Evolutionary conservation across 2,888 invertebrate genomes (phyloP).

Genomic region (Eustalomyia histrio): DNA sequence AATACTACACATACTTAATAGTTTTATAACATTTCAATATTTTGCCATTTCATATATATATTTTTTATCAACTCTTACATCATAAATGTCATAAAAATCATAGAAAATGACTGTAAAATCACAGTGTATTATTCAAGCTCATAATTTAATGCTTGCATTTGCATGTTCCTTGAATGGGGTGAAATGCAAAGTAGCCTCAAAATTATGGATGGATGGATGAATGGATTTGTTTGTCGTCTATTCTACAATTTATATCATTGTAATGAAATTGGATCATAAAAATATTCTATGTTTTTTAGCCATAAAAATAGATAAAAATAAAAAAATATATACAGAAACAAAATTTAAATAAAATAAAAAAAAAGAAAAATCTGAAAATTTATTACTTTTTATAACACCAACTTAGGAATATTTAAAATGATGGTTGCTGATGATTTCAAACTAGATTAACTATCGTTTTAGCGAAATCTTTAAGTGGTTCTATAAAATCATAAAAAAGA

Average conservation of each 20-base stretch:
- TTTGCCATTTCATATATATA: conserved; percentile 48
- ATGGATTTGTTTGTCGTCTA: conserved; percentile 27
- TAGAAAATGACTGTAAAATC: conserved; percentile 58
- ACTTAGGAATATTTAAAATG: not conserved
- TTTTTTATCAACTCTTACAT: conserved; percentile 62
- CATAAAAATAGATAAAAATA: conserved; percentile 62
- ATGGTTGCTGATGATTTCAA: not conserved
- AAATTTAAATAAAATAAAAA: conserved; percentile 60
- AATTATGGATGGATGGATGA: conserved; percentile 17
- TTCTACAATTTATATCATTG: conserved; percentile 60
- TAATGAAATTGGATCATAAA: conserved; percentile 66
- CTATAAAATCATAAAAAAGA: conserved; percentile 61
- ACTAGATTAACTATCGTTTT: conserved; percentile 62
- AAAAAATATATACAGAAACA: conserved; percentile 27
- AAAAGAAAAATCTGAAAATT: conserved; percentile 69
- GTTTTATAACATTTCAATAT: conserved; percentile 64
- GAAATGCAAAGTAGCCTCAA: conserved; percentile 62
- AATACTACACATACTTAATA: conserved; percentile 31
- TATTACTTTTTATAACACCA: conserved; percentile 66
- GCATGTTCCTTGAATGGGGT: conserved; percentile 48
- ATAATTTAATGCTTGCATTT: conserved; percentile 1
- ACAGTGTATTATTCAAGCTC: not conserved
- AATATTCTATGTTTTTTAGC: conserved; percentile 51
- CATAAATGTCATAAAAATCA: conserved; percentile 64
- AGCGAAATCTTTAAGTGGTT: conserved; percentile 66